These are phyloP conservation scores for Gavia stellata DNA, from an alignment of 2,113 vertebrate genomes.

Conservation along the genomic window DNA sequence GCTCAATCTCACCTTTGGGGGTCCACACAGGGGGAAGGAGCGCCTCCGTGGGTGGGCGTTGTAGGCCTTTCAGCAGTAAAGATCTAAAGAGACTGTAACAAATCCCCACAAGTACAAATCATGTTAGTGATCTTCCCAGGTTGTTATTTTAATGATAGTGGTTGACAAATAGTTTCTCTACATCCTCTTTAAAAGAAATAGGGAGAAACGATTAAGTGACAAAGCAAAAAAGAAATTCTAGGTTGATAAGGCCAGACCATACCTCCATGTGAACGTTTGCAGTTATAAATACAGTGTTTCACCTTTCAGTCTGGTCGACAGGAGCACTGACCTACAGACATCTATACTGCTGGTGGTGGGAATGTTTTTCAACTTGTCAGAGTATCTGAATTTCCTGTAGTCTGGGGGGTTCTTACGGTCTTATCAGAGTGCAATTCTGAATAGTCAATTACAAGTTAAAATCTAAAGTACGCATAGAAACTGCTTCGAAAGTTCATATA, in stretches of 20 bases:
- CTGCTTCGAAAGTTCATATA: neutral
- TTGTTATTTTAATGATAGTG: neutral
- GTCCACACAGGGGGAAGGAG: neutral
- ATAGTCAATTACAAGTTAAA: neutral
- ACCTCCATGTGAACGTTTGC: accelerated
- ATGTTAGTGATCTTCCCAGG: neutral
- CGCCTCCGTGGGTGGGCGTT: neutral
- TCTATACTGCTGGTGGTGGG: accelerated
- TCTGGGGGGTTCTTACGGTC: neutral
- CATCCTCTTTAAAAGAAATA: neutral
- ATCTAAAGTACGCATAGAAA: neutral
- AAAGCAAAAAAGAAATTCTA: neutral
- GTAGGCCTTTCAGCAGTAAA: neutral
- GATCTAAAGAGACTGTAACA: neutral
- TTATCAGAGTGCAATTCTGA: neutral
- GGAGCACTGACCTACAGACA: neutral
- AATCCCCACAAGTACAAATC: neutral
- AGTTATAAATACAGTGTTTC: neutral
- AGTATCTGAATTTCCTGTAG: neutral
- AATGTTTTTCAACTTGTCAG: accelerated
- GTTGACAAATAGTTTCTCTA: neutral
- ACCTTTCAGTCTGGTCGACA: neutral
- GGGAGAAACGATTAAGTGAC: neutral
- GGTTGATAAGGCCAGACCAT: neutral
- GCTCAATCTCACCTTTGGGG: neutral